A percentile compares a stretch with the other conserved stretches of the same genome.
These are phyloP conservation scores for Plagodis dolabraria DNA, from an alignment of 2,888 invertebrate genomes.

Conservation along the genomic window DNA sequence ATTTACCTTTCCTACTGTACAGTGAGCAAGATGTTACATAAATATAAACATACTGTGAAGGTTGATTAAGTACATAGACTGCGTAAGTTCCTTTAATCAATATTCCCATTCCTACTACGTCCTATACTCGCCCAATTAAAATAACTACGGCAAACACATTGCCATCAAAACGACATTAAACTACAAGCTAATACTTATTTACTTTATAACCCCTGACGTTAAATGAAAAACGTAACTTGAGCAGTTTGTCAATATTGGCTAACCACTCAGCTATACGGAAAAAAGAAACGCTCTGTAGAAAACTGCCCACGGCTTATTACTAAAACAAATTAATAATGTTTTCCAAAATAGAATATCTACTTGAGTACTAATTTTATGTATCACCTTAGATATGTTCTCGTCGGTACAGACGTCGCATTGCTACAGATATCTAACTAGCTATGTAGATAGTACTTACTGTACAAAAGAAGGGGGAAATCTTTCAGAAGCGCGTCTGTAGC, in stretches of 20 bases:
- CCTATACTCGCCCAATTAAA: conserved; percentile 32
- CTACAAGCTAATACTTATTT: conserved; percentile 14
- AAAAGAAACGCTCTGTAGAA: conserved; percentile 20
- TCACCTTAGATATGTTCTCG: neutral
- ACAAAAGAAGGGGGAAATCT: conserved; percentile 26
- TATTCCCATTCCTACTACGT: conserved; percentile 20
- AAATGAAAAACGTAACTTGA: conserved; percentile 32
- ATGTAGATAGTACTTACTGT: conserved; percentile 4
- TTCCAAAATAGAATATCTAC: neutral
- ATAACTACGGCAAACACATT: conserved; percentile 14
- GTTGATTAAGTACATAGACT: conserved; percentile 8
- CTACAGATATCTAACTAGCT: conserved; percentile 4
- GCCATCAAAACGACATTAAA: conserved; percentile 10
- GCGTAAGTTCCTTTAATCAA: conserved; percentile 35
- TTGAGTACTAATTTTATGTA: too few relatives aligned
- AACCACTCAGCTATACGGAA: conserved; percentile 28
- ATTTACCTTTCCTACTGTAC: too few relatives aligned
- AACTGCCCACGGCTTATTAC: conserved; percentile 17
- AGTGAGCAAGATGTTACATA: too few relatives aligned
- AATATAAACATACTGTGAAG: conserved; percentile 1
- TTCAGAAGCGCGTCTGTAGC: conserved; percentile 16
- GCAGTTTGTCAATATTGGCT: conserved; percentile 33
- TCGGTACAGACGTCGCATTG: conserved; percentile 1
- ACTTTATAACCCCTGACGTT: conserved; percentile 27
- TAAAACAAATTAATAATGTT: conserved; percentile 17